These are phyloP conservation scores for Echiichthys vipera DNA, from an alignment of 2,797 vertebrate species.

Conservation along the genomic window DNA sequence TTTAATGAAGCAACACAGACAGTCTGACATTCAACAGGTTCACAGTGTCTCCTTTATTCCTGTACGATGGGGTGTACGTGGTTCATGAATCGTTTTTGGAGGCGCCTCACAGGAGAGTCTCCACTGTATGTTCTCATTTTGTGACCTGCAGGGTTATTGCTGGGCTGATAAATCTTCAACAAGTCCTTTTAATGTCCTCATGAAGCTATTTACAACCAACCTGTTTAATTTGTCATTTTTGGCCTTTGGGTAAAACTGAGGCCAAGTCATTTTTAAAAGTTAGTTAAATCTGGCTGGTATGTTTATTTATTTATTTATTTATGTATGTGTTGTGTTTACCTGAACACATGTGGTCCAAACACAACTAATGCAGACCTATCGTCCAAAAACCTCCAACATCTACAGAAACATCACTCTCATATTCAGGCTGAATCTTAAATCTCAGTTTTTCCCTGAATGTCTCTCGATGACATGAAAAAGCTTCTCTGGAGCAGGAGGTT, in stretches of 20 bases:
- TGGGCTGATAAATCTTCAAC: slow-evolving; percentile 35
- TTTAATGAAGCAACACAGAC: slow-evolving; percentile 59
- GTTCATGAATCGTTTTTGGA: slow-evolving; percentile 43
- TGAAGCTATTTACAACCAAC: slow-evolving; percentile 6
- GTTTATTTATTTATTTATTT: background rate
- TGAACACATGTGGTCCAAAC: background rate
- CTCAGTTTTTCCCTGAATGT: background rate
- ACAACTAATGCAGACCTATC: slow-evolving; percentile 7
- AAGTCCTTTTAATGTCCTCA: slow-evolving; percentile 18
- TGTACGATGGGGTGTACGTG: slow-evolving; percentile 14
- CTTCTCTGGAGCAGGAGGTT: background rate
- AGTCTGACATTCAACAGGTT: slow-evolving; percentile 60
- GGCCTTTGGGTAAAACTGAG: background rate
- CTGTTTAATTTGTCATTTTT: slow-evolving; percentile 4
- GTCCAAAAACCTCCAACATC: background rate
- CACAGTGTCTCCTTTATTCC: slow-evolving; percentile 57
- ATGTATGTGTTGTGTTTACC: background rate
- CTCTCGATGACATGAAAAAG: background rate
- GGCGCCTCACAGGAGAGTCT: slow-evolving; percentile 19
- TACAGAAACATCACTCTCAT: background rate
- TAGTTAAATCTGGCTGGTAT: background rate
- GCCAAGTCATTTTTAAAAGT: too few species aligned
- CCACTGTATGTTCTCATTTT: slow-evolving; percentile 24
- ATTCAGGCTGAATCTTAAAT: background rate
- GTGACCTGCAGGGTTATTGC: slow-evolving; percentile 32